These are phyloP conservation scores for Nymphalis polychloros DNA, from an alignment of 2,888 invertebrate species.

Conservation along the genomic window DNA sequence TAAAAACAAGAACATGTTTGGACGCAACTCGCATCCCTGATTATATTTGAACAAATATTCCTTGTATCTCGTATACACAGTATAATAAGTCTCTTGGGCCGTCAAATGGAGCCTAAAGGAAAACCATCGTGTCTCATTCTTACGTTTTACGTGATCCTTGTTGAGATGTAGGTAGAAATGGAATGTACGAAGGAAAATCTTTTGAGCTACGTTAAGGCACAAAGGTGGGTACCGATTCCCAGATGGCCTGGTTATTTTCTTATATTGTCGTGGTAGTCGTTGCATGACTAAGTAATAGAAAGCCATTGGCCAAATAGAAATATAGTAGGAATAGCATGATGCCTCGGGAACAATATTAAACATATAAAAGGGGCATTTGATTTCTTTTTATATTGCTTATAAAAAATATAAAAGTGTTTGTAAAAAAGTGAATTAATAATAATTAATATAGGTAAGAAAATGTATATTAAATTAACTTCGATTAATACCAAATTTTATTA, in stretches of 20 bases:
- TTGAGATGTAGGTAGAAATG: conserved; percentile 63
- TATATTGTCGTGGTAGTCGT: conserved; percentile 57
- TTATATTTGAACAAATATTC: conserved; percentile 81
- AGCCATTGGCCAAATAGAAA: conserved; percentile 53
- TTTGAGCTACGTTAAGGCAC: conserved; percentile 74
- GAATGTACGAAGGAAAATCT: conserved; percentile 75
- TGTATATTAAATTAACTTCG: neutral
- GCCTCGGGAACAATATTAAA: neutral
- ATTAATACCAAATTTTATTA: conserved; percentile 50
- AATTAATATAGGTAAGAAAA: conserved; percentile 4
- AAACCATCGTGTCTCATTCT: conserved; percentile 69
- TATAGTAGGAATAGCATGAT: conserved; percentile 19
- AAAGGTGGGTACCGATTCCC: conserved; percentile 66
- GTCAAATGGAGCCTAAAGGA: conserved; percentile 75
- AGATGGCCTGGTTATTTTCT: conserved; percentile 69
- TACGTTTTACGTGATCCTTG: conserved; percentile 70
- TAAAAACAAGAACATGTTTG: conserved; percentile 76
- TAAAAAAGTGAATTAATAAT: neutral
- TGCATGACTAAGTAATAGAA: conserved; percentile 65
- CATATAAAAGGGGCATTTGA: neutral
- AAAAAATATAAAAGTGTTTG: neutral
- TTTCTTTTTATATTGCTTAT: neutral
- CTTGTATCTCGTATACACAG: conserved; percentile 73
- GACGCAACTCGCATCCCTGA: conserved; percentile 69
- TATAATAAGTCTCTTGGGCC: conserved; percentile 79